Evolutionary conservation across 2,797 vertebrate genomes (phyloP), one percentile per base, ranked within the genome.

Genomic region (Darevskia mixta): DNA sequence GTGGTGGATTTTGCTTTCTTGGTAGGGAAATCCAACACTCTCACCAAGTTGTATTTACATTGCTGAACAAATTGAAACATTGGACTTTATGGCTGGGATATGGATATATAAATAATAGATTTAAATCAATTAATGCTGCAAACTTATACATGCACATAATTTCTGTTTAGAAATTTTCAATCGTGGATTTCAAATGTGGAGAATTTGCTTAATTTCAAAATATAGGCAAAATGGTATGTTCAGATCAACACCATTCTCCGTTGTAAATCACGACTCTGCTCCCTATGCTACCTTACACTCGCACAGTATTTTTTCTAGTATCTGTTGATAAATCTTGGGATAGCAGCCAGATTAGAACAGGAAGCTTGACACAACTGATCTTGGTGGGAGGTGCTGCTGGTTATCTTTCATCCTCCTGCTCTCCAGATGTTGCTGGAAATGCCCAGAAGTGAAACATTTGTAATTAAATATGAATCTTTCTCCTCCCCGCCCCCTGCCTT

Each of bases 351-450:
- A 83, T 87, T 94, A 91, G 92, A 93, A 94, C 86, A 91, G 87
- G 94, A 93, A 86, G 79, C 71, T 90, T 92, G 82, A 88, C 91
- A 89, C 92, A 92, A 91, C 86, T 94, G 95, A 95, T 96, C 95
- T 94, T 89, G 81, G 91, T 94, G 94, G 93, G 95, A 94, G 95
- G 93, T 92, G 91, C 90, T 73, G n/a, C 66, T 79, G 25, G 92
- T 91, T 93, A 94, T 90, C 92, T 95, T 94, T 92, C 78, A 87
- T 91, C 79, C 87, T 92, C 90, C 91, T 94, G 94, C 78, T 80
- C 90, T 49, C 92, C 95, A 94, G 93, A 95, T 96, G 94, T 95
- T 92, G 87, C 83, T 88, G 88, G 86, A 94, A 92, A 93, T 66
- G 87, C 81, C 71, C 88, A 17, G 72, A 95, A 95, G 88, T 95